A percentile compares a stretch with the other conserved stretches of the same genome.
These are phyloP conservation scores for Xiphydria camelus DNA, from an alignment of 2,888 invertebrate genomes.

Conservation along the genomic window DNA sequence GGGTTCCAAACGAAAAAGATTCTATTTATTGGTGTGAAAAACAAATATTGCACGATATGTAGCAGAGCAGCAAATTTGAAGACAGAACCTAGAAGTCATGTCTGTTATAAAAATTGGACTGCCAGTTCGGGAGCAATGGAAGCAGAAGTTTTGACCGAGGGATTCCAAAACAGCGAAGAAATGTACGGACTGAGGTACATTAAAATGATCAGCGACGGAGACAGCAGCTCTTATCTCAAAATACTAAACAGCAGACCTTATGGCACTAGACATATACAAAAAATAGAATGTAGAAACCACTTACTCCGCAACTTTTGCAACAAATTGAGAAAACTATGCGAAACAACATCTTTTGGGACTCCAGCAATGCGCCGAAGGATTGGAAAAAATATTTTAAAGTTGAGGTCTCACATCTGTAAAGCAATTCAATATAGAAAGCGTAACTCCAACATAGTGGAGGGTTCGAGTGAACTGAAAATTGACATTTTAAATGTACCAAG, in stretches of 20 bases:
- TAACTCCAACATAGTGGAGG: too few species aligned
- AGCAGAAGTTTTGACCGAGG: slow-evolving; percentile 11
- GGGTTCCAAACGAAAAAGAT: slow-evolving; percentile 4
- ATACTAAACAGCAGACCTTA: slow-evolving; percentile 20
- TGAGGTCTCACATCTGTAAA: slow-evolving; percentile 10
- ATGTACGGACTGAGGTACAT: slow-evolving; percentile 14
- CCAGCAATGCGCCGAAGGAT: too few species aligned
- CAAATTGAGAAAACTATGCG: too few species aligned
- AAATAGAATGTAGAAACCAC: slow-evolving; percentile 20
- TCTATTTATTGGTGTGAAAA: slow-evolving; percentile 5
- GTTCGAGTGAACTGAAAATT: slow-evolving; percentile 5
- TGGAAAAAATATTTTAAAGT: too few species aligned
- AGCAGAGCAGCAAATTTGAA: not conserved
- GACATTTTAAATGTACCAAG: slow-evolving; percentile 18
- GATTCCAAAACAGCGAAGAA: slow-evolving; percentile 10
- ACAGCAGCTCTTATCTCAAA: slow-evolving; percentile 16
- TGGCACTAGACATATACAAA: slow-evolving; percentile 15
- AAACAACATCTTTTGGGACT: too few species aligned
- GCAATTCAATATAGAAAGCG: not conserved
- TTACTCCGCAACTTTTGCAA: slow-evolving; percentile 11
- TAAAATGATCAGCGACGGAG: slow-evolving; percentile 17
- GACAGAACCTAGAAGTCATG: not conserved
- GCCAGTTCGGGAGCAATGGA: slow-evolving; percentile 13
- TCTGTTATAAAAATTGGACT: slow-evolving; percentile 9
- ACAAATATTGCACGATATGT: slow-evolving; percentile 13